Base-by-base conservation (phyloP, 2,113 vertebrate genomes). In the Azemiops feae region DNA sequence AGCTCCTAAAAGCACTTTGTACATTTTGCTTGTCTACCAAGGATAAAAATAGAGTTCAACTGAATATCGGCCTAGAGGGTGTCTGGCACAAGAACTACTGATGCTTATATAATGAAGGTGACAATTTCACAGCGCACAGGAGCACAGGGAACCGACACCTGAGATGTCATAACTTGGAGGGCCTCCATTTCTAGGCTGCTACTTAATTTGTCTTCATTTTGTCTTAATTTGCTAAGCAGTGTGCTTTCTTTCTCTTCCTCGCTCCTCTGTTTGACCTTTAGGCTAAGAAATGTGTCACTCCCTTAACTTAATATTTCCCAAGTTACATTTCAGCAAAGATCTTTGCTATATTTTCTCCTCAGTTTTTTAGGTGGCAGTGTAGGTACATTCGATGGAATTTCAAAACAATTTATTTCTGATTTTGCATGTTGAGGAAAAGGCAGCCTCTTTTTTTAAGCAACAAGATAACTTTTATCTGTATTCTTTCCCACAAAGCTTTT, bases 371-470 rank as follows among this genome's bases (percentile, higher is more conserved):
- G 91, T 88, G 93, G 23, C 30, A 54, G 87, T 88, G 81, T 52
- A 89, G 94, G 90, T 52, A 89, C 30, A 25, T 92, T 58, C 92
- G 50, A 93, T 93, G 54, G 2, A 43, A 92, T 1, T 85, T 93
- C 81, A 93, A 55, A 95, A 94, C 86, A 93, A 92, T 90, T n/a
- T 91, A 91, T 93, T 95, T 94, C 88, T 94, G 94, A 93, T 94
- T 81, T 81, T 93, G 69, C 74, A 85, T 50, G 23, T 89, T 88
- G 95, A 94, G 5, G 89, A 60, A 64, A 95, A 95, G 47, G 94
- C 54, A 94, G 5, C 34, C 30, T 57, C 92, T 95, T 92, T 12
- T 74, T 92, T 92, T n/a, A 89, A 87, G n/a, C 93, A 93, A 93
- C 64, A 25, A 89, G 69, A 27, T 94, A 92, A 93, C 57, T 23